Evolutionary conservation across 2,888 invertebrate species (phyloP).

Genomic region (Stenodema calcarata): DNA sequence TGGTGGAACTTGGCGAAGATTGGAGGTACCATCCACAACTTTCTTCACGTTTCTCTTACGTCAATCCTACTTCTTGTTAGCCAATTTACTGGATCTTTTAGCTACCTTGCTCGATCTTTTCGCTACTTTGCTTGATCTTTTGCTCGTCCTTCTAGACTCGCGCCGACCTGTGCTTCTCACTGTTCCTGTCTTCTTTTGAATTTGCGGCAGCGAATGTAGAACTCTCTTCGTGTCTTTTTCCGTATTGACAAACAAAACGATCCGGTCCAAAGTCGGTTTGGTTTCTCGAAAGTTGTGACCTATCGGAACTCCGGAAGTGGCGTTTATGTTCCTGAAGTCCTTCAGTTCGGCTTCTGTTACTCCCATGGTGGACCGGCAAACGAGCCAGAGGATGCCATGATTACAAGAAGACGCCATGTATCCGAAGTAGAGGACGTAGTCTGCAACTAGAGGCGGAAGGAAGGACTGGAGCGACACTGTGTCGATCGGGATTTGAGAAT

Average conservation of each 20-base stretch:
- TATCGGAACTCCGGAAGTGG: background rate
- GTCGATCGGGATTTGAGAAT: conserved; percentile 64
- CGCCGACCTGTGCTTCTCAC: background rate
- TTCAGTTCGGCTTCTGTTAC: conserved; percentile 9
- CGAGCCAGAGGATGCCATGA: conserved; percentile 67
- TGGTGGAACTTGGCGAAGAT: no score
- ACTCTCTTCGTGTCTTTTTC: background rate
- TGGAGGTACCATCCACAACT: no score
- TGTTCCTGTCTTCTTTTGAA: background rate
- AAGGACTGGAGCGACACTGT: conserved; percentile 65
- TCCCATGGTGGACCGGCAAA: conserved; percentile 65
- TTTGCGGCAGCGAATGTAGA: background rate
- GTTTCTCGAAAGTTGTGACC: conserved; percentile 10
- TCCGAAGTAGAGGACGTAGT: conserved; percentile 74
- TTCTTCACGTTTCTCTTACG: background rate
- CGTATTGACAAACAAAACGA: background rate
- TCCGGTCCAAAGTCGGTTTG: background rate
- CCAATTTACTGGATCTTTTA: background rate
- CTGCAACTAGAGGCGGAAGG: conserved; percentile 67
- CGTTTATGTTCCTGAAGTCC: background rate
- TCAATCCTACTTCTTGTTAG: background rate
- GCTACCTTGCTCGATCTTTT: background rate
- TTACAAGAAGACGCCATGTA: conserved; percentile 26
- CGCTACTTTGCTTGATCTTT: background rate
- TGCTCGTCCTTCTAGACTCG: background rate